These are phyloP conservation scores for Agrotis clavis DNA, from an alignment of 2,888 invertebrate species.

Conservation along the genomic window DNA sequence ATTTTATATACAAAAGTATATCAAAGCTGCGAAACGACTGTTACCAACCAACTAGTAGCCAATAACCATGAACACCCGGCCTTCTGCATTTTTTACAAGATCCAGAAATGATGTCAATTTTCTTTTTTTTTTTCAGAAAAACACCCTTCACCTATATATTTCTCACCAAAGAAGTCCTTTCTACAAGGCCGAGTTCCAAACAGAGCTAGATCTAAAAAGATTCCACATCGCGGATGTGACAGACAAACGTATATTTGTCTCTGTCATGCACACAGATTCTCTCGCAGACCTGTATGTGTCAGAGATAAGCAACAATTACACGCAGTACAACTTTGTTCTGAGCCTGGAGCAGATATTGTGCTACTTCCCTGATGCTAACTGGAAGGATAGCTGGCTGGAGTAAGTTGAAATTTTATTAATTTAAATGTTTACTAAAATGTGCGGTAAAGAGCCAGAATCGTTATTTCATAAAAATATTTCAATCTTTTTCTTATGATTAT, in stretches of 20 bases:
- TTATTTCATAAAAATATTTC: neutral
- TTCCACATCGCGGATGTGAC: conserved; percentile 97
- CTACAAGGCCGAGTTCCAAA: conserved; percentile 94
- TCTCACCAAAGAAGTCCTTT: conserved; percentile 94
- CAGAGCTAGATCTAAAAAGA: conserved; percentile 92
- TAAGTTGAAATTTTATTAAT: conserved; percentile 83
- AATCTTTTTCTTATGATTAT: neutral
- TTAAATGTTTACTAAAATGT: neutral
- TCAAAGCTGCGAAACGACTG: neutral
- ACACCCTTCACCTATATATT: conserved; percentile 93
- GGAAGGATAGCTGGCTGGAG: conserved; percentile 96
- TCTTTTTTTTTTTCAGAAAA: conserved; percentile 75
- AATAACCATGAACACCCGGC: too few relatives aligned
- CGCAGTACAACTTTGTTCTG: conserved; percentile 93
- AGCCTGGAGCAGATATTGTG: conserved; percentile 96
- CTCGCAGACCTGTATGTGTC: conserved; percentile 96
- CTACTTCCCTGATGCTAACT: conserved; percentile 95
- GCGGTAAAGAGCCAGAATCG: too few relatives aligned
- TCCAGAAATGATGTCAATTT: neutral
- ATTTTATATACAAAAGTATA: neutral
- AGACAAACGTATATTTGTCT: conserved; percentile 95
- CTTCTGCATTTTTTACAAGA: neutral
- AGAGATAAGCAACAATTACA: conserved; percentile 92
- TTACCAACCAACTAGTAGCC: too few relatives aligned
- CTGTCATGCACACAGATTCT: conserved; percentile 94